Conservation (phyloP, 2,888 invertebrate genomes). For the Rhogogaster chlorosoma region DNA sequence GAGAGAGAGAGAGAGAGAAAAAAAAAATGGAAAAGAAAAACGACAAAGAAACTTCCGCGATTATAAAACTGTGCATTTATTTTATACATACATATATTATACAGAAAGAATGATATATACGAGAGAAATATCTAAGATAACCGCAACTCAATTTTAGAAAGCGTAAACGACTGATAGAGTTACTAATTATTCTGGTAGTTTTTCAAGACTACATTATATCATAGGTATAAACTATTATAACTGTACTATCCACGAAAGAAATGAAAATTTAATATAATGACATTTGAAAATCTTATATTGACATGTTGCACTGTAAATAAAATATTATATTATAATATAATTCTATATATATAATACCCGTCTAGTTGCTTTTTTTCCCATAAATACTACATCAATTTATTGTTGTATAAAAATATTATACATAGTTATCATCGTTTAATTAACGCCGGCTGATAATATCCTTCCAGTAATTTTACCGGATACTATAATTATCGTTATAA, state of each 20-base stretch:
- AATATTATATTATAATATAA: conserved; percentile 19
- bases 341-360: background rate
- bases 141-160: conserved; percentile 8
- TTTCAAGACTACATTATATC: conserved; percentile 8
- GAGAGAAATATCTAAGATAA: background rate
- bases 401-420: background rate
- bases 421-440: background rate
- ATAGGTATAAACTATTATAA: background rate
- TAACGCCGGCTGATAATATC: background rate
- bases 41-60: too few species aligned
- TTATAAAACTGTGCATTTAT: background rate
- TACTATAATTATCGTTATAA: background rate
- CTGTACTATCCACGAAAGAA: background rate
- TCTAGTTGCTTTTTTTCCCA: background rate
- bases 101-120: background rate
- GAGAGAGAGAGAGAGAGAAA: too few species aligned
- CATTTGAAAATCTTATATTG: background rate
- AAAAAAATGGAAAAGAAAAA: background rate
- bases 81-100: background rate
- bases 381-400: background rate
- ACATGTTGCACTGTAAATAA: conserved; percentile 34
- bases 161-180: conserved; percentile 36
- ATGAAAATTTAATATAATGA: background rate
- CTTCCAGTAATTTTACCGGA: background rate
- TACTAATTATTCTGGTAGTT: conserved; percentile 26